A percentile compares a stretch with the other conserved stretches of the same genome.
Conservation (phyloP, 2,113 vertebrate genomes). For the Steatornis caripensis region DNA sequence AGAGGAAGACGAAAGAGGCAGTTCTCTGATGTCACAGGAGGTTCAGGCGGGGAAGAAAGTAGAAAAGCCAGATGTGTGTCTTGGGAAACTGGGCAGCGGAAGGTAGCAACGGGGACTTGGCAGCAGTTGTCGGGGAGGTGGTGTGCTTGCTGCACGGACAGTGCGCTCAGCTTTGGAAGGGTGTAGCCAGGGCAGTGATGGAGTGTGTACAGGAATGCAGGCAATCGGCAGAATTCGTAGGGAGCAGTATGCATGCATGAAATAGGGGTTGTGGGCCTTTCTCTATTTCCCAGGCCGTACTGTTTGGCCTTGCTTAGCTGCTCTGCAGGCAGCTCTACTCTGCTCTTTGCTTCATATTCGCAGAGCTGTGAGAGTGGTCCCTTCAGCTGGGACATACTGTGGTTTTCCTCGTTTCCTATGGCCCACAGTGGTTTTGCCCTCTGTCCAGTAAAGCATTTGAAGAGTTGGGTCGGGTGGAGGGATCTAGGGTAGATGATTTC, state of each 20-base stretch:
- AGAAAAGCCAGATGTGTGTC: neutral
- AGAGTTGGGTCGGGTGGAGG: neutral
- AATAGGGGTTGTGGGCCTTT: neutral
- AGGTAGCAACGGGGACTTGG: neutral
- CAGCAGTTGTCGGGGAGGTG: neutral
- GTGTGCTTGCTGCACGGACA: neutral
- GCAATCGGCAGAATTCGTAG: rapidly evolving
- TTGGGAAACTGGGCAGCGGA: neutral
- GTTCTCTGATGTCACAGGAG: neutral
- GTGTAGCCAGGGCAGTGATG: neutral
- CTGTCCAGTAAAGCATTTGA: neutral
- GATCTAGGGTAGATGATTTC: neutral
- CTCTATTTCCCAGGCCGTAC: neutral
- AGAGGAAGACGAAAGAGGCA: neutral
- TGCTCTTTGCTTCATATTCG: neutral
- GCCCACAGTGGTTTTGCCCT: neutral
- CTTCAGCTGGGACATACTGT: neutral
- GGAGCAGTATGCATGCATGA: rapidly evolving
- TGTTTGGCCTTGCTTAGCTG: neutral
- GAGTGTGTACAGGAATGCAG: rapidly evolving
- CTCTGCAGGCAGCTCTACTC: neutral
- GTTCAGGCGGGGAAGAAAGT: neutral
- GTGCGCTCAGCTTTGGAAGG: neutral
- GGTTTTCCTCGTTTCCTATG: neutral
- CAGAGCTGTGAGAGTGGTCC: neutral